Evolutionary conservation across 1,140 invertebrate species (phyloP), one percentile per base, ranked within the genome.

Genomic region (Pteromalus puparum): DNA sequence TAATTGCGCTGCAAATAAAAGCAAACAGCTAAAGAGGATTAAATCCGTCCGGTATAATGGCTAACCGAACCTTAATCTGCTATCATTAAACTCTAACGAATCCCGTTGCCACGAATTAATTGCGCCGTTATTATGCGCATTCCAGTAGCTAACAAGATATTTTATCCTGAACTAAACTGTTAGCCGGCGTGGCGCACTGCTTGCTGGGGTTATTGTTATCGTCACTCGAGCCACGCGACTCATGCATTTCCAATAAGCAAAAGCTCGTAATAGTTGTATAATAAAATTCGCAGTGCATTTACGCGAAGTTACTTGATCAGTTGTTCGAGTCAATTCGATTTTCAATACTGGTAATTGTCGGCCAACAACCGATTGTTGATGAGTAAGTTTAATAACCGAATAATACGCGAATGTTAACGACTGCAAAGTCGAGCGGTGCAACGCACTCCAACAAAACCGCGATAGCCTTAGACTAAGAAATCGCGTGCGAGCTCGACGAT

Each of bases 181-280:
- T n/a, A 12, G 10, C 1, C 6, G 24, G 28, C 38, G 10, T 70
- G 18, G 15, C 48, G 3, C 13, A 1, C 24, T n/a, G n/a, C 5
- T 42, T 38, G 13, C 0, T 5, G 3, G 30, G 24, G 24, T 46
- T 34, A 67, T 67, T 65, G 53, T 78, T 78, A 78, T 53, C 15
- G 21, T 78, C 30, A 65, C 30, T 34, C 75, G 82, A 46, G 24
- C 77, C 38, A 68, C 82, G 85, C 38, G 21, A 53, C 10, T 48
- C n/a, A 10, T 15, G 26, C 12, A 48, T 48, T 76, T 48, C 46
- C 46, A 76, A 53, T 76, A 26, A 48, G 21, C 53, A 53, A 5
- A 34, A 76, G 42, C 74, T 53, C n/a, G 42, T 12, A 21, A 61
- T n/a, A 61, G 53, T 61, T 9, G 6, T 42, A 42, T 1, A 70